Conservation (phyloP, 1,140 invertebrate species). For the Drosophila ananassae region DNA sequence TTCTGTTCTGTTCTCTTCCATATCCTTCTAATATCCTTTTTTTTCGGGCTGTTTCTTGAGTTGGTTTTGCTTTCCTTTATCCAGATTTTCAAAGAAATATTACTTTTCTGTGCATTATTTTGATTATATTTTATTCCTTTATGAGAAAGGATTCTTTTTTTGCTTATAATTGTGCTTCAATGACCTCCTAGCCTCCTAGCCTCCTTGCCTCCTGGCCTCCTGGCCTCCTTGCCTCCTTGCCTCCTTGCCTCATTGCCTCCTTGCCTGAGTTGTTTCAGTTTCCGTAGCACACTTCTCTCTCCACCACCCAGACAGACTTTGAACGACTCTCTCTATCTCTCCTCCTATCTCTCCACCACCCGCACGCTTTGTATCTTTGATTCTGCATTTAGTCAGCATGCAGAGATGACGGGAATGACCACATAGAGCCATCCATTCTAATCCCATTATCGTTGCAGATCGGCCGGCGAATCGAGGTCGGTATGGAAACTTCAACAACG, state of each 20-base stretch:
- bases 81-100: no score
- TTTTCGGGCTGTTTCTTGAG: conserved; percentile 10
- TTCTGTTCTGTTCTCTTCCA: conserved; percentile 1
- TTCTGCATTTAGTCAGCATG: conserved; percentile 45
- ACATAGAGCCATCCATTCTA: neutral
- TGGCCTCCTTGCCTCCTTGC: no score
- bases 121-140: no score
- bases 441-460: conserved; percentile 45
- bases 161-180: no score
- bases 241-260: no score
- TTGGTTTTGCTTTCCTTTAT: conserved; percentile 26
- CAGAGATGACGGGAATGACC: conserved; percentile 4
- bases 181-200: no score
- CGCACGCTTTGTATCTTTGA: conserved; percentile 40
- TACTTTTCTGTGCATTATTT: no score
- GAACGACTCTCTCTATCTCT: neutral
- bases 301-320: conserved; percentile 14
- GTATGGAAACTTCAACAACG: conserved; percentile 83
- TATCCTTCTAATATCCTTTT: neutral
- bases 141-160: no score
- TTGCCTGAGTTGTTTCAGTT: neutral
- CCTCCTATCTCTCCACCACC: conserved; percentile 1
- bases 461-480: conserved; percentile 80
- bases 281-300: conserved; percentile 16
- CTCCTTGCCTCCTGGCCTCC: no score